Base-by-base conservation (phyloP, 2,797 vertebrate species). In the Nannoperca australis region DNA sequence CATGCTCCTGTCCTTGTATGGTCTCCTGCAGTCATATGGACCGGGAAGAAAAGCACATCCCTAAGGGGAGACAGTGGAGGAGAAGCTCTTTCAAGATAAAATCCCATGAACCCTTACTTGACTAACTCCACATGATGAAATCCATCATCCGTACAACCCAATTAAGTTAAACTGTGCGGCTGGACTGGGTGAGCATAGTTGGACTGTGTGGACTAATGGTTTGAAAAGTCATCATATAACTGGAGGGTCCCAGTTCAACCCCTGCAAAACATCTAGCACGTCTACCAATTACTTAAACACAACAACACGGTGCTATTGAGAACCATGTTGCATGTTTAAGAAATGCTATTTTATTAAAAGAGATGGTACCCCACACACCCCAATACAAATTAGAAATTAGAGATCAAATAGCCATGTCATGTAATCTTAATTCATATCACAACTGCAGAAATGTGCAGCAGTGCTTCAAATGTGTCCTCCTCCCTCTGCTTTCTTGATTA, bases 351-450 rank as follows among this genome's bases (percentile, higher is more conserved):
- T 49, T 8, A 50, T 60, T 60, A 2, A 34, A 56, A 70, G 47
- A 10, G 54, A 49, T 36, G 22, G 24, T 27, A 27, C 24, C 24
- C 5, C 1, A 58, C 32, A n/a, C 7, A 40, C 15, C 27, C 0
- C 3, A 24, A 32, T 18, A 32, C 4, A 54, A 54, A 71, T 82
- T 69, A 44, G 2, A 45, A 49, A 79, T 42, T 9, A 60, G 17
- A 66, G 30, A 73, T 81, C 20, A 84, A 75, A 73, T 10, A 59
- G 5, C 7, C 63, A 7, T 36, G 55, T 69, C 32, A 7, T 69
- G 36, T 77, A 66, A 74, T 87, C 66, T 56, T 76, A 66, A 76
- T 36, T 84, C 20, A 60, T 20, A 78, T 81, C 62, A 63, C 27
- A 49, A 40, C 54, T 67, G 34, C 36, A 75, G 22, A 66, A 51